Base-by-base conservation (phyloP, 1,140 invertebrate genomes). In the Brachionus koreanus region DNA sequence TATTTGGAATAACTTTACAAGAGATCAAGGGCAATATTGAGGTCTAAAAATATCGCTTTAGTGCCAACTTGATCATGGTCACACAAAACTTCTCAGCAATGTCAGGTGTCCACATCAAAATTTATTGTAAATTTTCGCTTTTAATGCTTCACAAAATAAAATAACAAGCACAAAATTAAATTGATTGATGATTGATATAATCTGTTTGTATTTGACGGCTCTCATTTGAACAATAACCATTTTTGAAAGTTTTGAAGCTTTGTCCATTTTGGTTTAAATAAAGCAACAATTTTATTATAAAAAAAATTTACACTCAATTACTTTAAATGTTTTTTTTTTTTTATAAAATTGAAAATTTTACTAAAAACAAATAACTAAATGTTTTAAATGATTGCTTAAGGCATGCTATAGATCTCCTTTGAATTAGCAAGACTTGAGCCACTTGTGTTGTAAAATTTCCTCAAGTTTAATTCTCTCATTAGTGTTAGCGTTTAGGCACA, bases 381-480 rank as follows among this genome's bases (percentile, higher is more conserved):
- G 63, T 33, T 33, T 65, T 65, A 57, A 57, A 57, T 57, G 49
- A 57, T 57, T 57, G 49, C 16, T 19, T 9, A 57, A 57, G n/a
- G 49, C 49, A 57, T 57, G 49, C 19, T 57, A 6, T 57, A 7
- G 33, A 23, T 65, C 63, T 19, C 3, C 16, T 57, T 42, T 13
- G 23, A 65, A 39, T 74, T 46, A 74, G n/a, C 76, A 79, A 29
- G 61, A 61, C 16, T 65, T 79, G 19, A 82, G 16, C 79, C 79
- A 82, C 25, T 65, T 65, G 39, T 82, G 79, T 23, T 82, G 25
- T 10, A 69, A 16, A 12, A 82, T 16, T 13, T 82, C 13, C 3
- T 82, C 63, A 43, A 82, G 42, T 52, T 49, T 67, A n/a, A 82
- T 82, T 67, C 79, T 67, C 16, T 69, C 79, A 4, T 23, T 35